Percentiles rank a stretch among this genome's conserved stretches.
Conservation (phyloP, 92 coral and sea anemone genomes). For the Heteractis magnifica region DNA sequence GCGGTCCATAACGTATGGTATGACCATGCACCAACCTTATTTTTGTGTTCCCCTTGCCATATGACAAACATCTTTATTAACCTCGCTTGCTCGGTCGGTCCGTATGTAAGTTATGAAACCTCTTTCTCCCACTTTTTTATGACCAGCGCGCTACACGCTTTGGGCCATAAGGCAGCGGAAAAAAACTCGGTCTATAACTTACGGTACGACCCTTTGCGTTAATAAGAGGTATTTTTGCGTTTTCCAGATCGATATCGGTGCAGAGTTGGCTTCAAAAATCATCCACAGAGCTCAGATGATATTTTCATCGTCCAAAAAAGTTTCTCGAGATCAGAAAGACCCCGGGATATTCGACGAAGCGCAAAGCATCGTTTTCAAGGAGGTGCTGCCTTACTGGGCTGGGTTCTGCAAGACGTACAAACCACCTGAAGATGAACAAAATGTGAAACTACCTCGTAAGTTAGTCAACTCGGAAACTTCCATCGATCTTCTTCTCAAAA, state of each 20-base stretch:
- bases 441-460: constrained; percentile 91
- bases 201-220: too few relatives aligned
- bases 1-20: too few relatives aligned
- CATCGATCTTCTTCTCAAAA: too few relatives aligned
- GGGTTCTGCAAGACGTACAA: constrained; percentile 86
- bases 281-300: constrained; percentile 83
- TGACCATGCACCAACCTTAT: too few relatives aligned
- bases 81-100: too few relatives aligned
- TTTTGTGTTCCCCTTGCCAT: too few relatives aligned
- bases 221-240: not conserved
- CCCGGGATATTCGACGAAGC: constrained; percentile 91
- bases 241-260: constrained; percentile 88
- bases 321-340: constrained; percentile 88
- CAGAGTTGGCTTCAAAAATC: constrained; percentile 87
- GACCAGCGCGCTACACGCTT: too few relatives aligned
- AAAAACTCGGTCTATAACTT: too few relatives aligned
- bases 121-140: too few relatives aligned
- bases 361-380: constrained; percentile 84
- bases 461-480: not conserved
- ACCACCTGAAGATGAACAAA: constrained; percentile 54
- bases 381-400: constrained; percentile 94
- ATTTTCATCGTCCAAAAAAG: constrained; percentile 66
- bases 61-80: too few relatives aligned
- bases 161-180: too few relatives aligned
- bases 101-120: too few relatives aligned